Base-by-base conservation (phyloP, 2,888 invertebrate genomes). In the Acronicta leporina region DNA sequence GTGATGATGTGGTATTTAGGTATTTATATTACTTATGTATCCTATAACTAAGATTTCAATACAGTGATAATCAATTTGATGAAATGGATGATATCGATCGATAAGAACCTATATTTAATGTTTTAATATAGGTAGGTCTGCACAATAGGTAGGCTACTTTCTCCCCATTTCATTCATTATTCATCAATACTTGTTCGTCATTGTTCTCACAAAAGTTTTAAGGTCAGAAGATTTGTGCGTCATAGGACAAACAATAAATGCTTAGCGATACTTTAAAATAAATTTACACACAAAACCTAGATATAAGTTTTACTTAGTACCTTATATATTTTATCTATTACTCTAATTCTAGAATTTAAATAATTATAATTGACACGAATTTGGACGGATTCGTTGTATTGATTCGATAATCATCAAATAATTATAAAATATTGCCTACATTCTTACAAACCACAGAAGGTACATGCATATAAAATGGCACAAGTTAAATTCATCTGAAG, bases 361-460 rank as follows among this genome's bases (percentile, higher is more conserved):
- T 71, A 66, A 63, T 74, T 74, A 65, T 71, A 67, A 63, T 74
- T 74, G 65, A 76, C 73, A 76, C 77, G 68, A 73, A 67, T 67
- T 75, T 72, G 90, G 89, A 92, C 89, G 89, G 89, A 87, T 91
- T 92, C 92, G 92, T 91, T 92, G 92, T 81, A 83, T 85, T 64
- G 61, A 68, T 56, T 84, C 72, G 83, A 46, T 63, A 56, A 55
- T 63, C 64, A 67, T 68, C 66, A 71, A 67, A 71, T 67, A 64
- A 60, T 69, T 47, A 60, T 67, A 76, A 68, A 63, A 77, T 73
- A 81, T 68, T 67, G 73, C 74, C 75, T 86, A 82, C 58, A 66
- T 68, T 73, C 82, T 81, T 77, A 69, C 54, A 75, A 69, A 74
- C 75, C 79, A 74, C 59, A 71, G 75, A 83, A 87, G 86, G 86